Conservation (phyloP, 2,888 invertebrate genomes). For the Drosophila atripex region DNA sequence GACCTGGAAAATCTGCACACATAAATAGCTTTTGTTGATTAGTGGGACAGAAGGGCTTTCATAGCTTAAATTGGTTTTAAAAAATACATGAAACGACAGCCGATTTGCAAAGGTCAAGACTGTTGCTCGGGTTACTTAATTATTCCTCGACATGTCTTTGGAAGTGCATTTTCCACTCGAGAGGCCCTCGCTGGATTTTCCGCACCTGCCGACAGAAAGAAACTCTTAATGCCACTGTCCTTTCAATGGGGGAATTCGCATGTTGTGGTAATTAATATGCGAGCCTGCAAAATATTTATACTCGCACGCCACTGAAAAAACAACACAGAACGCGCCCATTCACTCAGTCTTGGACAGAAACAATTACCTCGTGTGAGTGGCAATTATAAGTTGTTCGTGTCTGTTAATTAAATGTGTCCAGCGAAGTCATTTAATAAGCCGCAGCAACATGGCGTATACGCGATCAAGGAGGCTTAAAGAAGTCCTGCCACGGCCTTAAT, state of each 20-base stretch:
- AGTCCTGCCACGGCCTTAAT: conserved; percentile 29
- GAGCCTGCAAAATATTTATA: conserved; percentile 67
- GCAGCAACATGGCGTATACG: conserved; percentile 43
- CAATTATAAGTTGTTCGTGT: conserved; percentile 78
- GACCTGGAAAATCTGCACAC: conserved; percentile 45
- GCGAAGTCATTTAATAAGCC: conserved; percentile 77
- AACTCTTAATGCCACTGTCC: conserved; percentile 9
- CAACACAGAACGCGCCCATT: conserved; percentile 6
- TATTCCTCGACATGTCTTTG: conserved; percentile 14
- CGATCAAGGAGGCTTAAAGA: conserved; percentile 40
- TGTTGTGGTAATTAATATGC: conserved; percentile 65
- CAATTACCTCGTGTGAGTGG: conserved; percentile 44
- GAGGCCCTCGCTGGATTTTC: conserved; percentile 15
- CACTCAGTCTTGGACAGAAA: conserved; percentile 36
- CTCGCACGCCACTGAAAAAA: conserved; percentile 47
- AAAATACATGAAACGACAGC: conserved; percentile 8
- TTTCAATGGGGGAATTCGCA: conserved; percentile 36
- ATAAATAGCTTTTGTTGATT: conserved; percentile 62
- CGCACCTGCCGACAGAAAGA: conserved; percentile 9
- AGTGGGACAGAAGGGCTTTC: conserved; percentile 30
- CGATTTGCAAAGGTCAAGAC: conserved; percentile 13
- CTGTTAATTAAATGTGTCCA: conserved; percentile 81
- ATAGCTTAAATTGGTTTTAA: conserved; percentile 55
- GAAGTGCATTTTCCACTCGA: conserved; percentile 20
- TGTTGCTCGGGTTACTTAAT: conserved; percentile 8